A percentile compares a stretch with the other conserved stretches of the same genome.
These are phyloP conservation scores for Leptopilina myrica DNA, from an alignment of 2,888 invertebrate genomes.

Conservation along the genomic window DNA sequence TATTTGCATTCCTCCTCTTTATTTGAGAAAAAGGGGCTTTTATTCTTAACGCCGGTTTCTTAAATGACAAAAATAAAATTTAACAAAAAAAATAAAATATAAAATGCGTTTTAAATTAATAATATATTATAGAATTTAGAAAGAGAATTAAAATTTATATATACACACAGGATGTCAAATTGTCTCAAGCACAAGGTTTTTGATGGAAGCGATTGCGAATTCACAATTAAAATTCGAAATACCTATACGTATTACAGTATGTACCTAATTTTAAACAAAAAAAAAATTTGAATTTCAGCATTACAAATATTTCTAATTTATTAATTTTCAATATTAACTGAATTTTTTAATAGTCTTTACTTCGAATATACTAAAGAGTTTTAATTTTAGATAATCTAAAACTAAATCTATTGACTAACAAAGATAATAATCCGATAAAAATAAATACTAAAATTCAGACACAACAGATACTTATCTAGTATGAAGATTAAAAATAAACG, in stretches of 20 bases:
- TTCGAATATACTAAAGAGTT: neutral
- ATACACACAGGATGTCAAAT: conserved; percentile 14
- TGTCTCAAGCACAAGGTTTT: conserved; percentile 11
- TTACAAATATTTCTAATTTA: neutral
- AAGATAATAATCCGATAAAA: neutral
- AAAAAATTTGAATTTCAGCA: conserved; percentile 15
- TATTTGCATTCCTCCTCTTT: conserved; percentile 36
- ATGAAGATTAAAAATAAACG: no score
- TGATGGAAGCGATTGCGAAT: conserved; percentile 18
- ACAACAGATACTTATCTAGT: neutral
- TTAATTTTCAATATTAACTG: conserved; percentile 13
- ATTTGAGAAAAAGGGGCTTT: conserved; percentile 42
- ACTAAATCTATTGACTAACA: conserved; percentile 3
- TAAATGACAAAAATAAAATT: no score
- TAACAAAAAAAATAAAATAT: neutral
- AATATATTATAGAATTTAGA: neutral
- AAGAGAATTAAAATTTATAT: conserved; percentile 17
- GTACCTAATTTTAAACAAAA: conserved; percentile 25
- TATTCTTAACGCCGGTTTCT: neutral
- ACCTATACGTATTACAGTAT: neutral
- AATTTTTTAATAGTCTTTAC: neutral
- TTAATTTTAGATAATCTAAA: neutral
- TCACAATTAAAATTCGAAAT: conserved; percentile 25
- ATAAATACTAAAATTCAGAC: neutral
- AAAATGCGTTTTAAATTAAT: neutral